Evolutionary conservation across 2,888 invertebrate genomes (phyloP), one percentile per base, ranked within the genome.

Genomic region (Panopea generosa): DNA sequence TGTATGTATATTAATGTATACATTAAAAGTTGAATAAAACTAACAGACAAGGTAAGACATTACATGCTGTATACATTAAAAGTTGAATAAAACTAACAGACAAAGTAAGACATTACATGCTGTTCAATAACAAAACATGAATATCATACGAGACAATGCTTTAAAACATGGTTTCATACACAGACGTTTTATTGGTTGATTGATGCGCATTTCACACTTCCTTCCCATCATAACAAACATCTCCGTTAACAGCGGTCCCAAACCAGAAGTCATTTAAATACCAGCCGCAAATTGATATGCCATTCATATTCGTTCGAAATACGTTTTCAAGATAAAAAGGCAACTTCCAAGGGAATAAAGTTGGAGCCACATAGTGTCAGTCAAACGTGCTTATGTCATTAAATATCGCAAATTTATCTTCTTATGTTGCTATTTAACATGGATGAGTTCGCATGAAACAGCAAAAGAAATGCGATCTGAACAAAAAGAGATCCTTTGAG

Each of bases 381-480:
- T 72, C 55, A 72, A 68, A 63, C 62, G 74, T 81, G 81, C 61
- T 72, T 70, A 81, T 77, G 43, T 68, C 74, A 75, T 81, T 71
- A 81, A 59, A 33, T 33, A 50, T 65, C 75, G 71, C 52, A 77
- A 74, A 81, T 81, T 81, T 81, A 81, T 81, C 71, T 70, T 61
- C 77, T 75, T 69, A 75, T 77, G 74, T 81, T 81, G 67, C 77
- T 66, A 66, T 75, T 75, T 81, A 74, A 62, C 77, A 81, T 65
- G 81, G 77, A 62, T 66, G 77, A 77, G 45, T 77, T 77, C 74
- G 81, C 72, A 72, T 81, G 81, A 81, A 81, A 81, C 81, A 81
- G 74, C 77, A 69, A 68, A 73, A 74, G 81, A 77, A 81, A 81
- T 61, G 56, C 57, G 74, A 81, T 68, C 74, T 52, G 65, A n/a